Percentiles rank a stretch among this genome's conserved stretches.
phyloP scores from a whole-genome alignment of 2,888 invertebrate genomes.

The Phengaris alcon region DNA sequence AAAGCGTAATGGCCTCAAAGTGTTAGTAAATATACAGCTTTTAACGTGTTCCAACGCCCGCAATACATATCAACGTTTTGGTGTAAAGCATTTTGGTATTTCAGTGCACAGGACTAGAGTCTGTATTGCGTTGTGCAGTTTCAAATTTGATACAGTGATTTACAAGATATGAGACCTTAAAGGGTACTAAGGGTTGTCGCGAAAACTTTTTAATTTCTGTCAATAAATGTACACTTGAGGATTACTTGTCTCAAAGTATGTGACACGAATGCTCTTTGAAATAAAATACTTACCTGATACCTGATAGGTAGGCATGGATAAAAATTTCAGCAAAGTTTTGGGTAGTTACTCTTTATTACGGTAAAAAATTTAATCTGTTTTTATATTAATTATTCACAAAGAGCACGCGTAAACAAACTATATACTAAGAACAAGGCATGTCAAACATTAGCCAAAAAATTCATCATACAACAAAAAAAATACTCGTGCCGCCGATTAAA shows the following conservation, averaged over 20 bases:
- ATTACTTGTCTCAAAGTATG: neutral
- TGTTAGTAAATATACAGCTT: constrained; percentile 42
- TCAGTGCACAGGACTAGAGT: constrained; percentile 27
- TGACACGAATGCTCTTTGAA: neutral
- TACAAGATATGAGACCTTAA: constrained; percentile 28
- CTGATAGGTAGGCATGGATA: too few relatives aligned
- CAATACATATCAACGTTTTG: constrained; percentile 28
- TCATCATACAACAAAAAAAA: too few relatives aligned
- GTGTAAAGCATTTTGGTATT: constrained; percentile 23
- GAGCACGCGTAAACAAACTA: too few relatives aligned
- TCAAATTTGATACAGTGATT: constrained; percentile 29
- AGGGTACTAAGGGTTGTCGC: constrained; percentile 22
- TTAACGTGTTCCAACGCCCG: constrained; percentile 41
- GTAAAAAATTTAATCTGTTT: too few relatives aligned
- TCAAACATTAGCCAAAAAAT: too few relatives aligned
- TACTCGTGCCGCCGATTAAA: too few relatives aligned
- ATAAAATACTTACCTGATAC: neutral
- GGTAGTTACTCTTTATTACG: too few relatives aligned
- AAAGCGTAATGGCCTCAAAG: constrained; percentile 37
- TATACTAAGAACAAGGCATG: too few relatives aligned
- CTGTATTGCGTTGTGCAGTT: constrained; percentile 7
- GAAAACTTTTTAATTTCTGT: neutral
- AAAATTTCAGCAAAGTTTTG: too few relatives aligned
- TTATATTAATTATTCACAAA: too few relatives aligned
- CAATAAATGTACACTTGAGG: neutral